phyloP scores from a whole-genome alignment of 2,797 vertebrate genomes.

The Graptemys geographica region DNA sequence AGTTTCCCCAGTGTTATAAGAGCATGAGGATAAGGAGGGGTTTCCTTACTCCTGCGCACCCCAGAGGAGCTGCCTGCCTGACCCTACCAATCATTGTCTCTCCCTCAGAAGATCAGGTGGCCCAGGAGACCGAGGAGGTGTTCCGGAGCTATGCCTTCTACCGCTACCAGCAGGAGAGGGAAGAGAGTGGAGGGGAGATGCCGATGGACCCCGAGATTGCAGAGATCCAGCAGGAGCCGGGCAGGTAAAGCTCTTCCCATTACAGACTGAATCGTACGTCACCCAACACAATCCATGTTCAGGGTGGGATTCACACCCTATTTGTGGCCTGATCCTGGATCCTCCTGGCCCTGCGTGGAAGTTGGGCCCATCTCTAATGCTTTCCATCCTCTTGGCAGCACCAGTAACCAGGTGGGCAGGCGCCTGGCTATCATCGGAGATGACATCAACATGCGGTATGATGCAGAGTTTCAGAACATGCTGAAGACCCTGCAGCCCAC shows the following conservation, averaged over 20 bases:
- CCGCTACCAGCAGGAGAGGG: slow-evolving; percentile 79
- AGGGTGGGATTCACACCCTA: fast-evolving
- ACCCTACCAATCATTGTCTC: background rate
- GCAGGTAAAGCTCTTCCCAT: slow-evolving; percentile 71
- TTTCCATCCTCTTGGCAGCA: slow-evolving; percentile 30
- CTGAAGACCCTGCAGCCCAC: slow-evolving; percentile 79
- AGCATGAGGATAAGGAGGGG: background rate
- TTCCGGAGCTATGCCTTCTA: slow-evolving; percentile 82
- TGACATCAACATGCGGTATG: slow-evolving; percentile 81
- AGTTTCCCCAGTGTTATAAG: background rate
- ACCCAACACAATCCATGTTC: background rate
- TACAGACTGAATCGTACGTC: fast-evolving
- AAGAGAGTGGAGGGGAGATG: slow-evolving; percentile 66
- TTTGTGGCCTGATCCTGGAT: background rate
- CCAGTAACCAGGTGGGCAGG: slow-evolving; percentile 74
- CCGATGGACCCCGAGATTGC: slow-evolving; percentile 79
- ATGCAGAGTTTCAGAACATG: slow-evolving; percentile 77
- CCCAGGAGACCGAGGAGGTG: slow-evolving; percentile 77
- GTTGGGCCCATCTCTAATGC: fast-evolving
- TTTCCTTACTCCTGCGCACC: background rate
- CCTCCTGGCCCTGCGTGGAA: background rate
- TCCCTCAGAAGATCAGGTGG: slow-evolving; percentile 79
- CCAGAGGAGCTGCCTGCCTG: background rate
- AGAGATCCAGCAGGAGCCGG: slow-evolving; percentile 63
- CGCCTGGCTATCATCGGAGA: slow-evolving; percentile 85